Conservation (phyloP, 2,113 vertebrate genomes). For the Mesocricetus auratus region DNA sequence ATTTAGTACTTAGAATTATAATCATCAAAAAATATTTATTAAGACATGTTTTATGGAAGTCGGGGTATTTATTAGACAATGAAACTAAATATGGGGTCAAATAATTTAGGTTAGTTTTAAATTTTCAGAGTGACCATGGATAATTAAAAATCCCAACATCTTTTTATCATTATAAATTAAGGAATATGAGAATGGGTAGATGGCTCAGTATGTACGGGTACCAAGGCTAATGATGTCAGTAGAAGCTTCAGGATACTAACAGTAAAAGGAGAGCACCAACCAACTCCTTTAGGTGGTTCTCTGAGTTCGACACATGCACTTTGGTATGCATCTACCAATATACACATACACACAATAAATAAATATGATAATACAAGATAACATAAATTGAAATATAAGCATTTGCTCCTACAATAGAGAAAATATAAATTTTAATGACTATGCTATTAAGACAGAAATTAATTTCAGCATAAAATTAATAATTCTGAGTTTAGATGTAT, state of each 20-base stretch:
- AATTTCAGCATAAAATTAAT: slow-evolving; percentile 18
- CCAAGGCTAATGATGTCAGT: not conserved
- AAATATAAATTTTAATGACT: not conserved
- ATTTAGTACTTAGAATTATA: not conserved
- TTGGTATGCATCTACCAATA: no score
- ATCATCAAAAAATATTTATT: slow-evolving; percentile 43
- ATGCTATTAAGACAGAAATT: not conserved
- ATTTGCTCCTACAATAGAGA: not conserved
- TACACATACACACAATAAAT: not conserved
- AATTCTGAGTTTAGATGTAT: not conserved
- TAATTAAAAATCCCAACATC: not conserved
- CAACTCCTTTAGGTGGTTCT: no score
- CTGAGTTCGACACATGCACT: not conserved
- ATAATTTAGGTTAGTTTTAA: not conserved
- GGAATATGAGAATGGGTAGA: not conserved
- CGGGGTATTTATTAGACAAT: not conserved
- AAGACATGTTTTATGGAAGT: not conserved
- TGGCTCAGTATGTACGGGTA: not conserved
- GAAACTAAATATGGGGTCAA: not conserved
- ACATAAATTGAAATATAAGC: not conserved
- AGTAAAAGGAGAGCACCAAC: not conserved
- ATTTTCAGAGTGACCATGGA: not conserved
- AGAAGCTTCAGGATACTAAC: not conserved
- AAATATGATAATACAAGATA: not conserved
- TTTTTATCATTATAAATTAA: not conserved